These are phyloP conservation scores for Labrus mixtus DNA, from an alignment of 2,113 vertebrate species.

Conservation along the genomic window DNA sequence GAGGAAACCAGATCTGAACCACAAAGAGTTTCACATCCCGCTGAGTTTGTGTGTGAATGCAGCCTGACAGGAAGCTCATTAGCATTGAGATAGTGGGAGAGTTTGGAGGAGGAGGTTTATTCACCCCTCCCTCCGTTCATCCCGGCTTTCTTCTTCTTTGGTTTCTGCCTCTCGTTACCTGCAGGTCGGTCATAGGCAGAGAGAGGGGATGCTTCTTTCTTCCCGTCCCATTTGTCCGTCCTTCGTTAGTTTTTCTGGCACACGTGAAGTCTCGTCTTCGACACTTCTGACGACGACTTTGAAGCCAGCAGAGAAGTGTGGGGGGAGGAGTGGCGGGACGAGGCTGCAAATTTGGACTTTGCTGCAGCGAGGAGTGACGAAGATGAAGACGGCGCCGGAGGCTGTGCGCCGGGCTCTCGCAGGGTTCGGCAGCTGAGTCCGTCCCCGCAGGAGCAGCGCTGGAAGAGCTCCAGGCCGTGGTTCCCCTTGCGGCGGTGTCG, in stretches of 20 bases:
- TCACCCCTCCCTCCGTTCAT: background rate
- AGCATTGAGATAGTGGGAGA: conserved; percentile 29
- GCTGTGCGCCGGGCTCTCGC: conserved; percentile 34
- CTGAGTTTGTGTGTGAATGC: conserved; percentile 41
- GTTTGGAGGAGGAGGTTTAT: background rate
- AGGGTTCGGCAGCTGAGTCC: conserved; percentile 86
- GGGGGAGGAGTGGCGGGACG: conserved; percentile 5
- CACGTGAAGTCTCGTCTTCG: conserved; percentile 90
- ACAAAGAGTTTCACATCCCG: conserved; percentile 52
- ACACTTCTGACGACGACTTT: conserved; percentile 79
- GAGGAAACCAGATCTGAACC: conserved; percentile 42
- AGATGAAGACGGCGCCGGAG: rapidly evolving
- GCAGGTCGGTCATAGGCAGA: background rate
- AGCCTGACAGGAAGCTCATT: conserved; percentile 56
- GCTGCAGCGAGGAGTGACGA: background rate
- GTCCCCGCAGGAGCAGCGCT: conserved; percentile 91
- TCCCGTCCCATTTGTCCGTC: background rate
- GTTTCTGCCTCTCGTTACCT: conserved; percentile 1
- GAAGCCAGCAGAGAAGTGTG: conserved; percentile 51
- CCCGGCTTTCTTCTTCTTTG: background rate
- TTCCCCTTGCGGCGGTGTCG: conserved; percentile 88
- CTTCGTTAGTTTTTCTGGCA: conserved; percentile 87
- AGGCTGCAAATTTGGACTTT: conserved; percentile 17
- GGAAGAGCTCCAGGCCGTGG: conserved; percentile 92
- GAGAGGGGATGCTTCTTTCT: background rate